Percentiles rank a stretch among this genome's conserved stretches.
phyloP scores from a whole-genome alignment of 2,797 vertebrate genomes.

The Cottoperca gobio region DNA sequence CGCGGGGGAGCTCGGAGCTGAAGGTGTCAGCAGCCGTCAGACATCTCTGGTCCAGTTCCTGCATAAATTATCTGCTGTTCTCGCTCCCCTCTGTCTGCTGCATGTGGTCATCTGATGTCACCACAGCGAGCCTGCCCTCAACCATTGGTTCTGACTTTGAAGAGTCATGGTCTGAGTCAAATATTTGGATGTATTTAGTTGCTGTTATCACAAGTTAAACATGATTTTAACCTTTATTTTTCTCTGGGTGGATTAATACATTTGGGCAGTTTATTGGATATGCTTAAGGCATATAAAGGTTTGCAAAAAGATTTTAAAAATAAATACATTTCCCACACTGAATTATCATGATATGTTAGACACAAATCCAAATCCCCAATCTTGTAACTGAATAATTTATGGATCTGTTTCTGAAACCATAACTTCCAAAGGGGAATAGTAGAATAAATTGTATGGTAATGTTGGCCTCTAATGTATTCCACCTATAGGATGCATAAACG shows the following conservation, averaged over 20 bases:
- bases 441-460: slow-evolving; percentile 5
- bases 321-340: not conserved
- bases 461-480: slow-evolving; percentile 24
- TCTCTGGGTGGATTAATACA: not conserved
- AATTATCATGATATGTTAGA: not conserved
- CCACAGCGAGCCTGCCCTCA: slow-evolving; percentile 47
- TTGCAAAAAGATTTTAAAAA: not conserved
- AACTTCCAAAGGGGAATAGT: not conserved
- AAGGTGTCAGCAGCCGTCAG: slow-evolving; percentile 59
- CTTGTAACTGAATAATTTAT: not conserved
- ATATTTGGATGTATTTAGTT: slow-evolving; percentile 28
- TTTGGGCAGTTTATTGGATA: not conserved
- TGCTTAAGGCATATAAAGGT: not conserved
- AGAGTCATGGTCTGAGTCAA: slow-evolving; percentile 45
- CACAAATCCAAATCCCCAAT: slow-evolving; percentile 6
- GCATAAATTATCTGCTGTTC: slow-evolving; percentile 43
- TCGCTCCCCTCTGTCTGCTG: not conserved
- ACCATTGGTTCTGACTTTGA: slow-evolving; percentile 65
- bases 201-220: not conserved
- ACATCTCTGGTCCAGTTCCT: slow-evolving; percentile 57
- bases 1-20: slow-evolving; percentile 57
- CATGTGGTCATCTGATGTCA: slow-evolving; percentile 57
- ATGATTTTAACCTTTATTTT: not conserved
- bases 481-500: not conserved
- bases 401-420: not conserved